These are phyloP conservation scores for Camptogramma bilineatum DNA, from an alignment of 2,888 invertebrate genomes.

Conservation along the genomic window DNA sequence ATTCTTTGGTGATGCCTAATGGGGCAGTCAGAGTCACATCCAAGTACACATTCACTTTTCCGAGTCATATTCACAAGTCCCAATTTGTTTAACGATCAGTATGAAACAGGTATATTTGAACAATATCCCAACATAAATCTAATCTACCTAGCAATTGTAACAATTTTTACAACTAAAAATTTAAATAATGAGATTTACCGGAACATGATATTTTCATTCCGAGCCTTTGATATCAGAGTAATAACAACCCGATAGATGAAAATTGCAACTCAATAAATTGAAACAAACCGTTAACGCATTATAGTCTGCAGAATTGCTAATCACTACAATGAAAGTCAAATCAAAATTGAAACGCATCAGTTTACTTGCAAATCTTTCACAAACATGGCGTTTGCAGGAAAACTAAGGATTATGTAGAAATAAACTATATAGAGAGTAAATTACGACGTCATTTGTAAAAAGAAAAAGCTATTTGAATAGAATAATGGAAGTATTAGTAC, in stretches of 20 bases:
- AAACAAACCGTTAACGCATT: not conserved
- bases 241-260: slow-evolving; percentile 10
- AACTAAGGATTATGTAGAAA: not conserved
- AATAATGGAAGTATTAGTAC: slow-evolving; percentile 44
- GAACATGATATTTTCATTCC: not conserved
- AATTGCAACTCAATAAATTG: slow-evolving; percentile 7
- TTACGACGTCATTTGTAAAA: not conserved
- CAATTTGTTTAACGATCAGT: not conserved
- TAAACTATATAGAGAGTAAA: not conserved
- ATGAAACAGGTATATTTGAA: not conserved
- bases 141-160: not conserved
- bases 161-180: slow-evolving; percentile 11
- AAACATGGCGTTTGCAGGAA: not conserved
- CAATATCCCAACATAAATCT: not conserved
- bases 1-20: too few relatives aligned
- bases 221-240: slow-evolving; percentile 10
- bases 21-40: too few relatives aligned
- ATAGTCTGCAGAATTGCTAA: slow-evolving; percentile 15
- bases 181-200: too few relatives aligned
- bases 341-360: slow-evolving; percentile 17
- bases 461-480: slow-evolving; percentile 29
- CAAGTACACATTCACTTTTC: not conserved
- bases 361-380: slow-evolving; percentile 6
- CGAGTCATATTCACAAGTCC: not conserved
- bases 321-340: slow-evolving; percentile 22